Evolutionary conservation across 2,797 vertebrate species (phyloP).

Genomic region (Pagetopsis macropterus): DNA sequence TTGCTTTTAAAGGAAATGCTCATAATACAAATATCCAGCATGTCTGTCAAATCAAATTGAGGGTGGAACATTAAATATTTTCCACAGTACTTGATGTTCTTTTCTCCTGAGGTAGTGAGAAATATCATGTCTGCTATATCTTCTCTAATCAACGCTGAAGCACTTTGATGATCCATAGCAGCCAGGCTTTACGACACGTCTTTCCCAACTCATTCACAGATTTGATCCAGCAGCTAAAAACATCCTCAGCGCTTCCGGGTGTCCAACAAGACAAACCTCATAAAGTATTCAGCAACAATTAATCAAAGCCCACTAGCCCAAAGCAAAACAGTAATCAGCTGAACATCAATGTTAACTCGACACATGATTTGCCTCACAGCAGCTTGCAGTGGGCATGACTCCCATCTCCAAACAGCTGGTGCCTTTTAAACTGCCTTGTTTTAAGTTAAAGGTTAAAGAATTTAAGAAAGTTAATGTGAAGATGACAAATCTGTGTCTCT

Average conservation of each 20-base stretch:
- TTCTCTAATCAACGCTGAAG: constrained; percentile 1
- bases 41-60: constrained; percentile 18
- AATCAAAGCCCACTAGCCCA: constrained; percentile 64
- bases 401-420: constrained; percentile 19
- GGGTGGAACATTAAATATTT: constrained; percentile 3
- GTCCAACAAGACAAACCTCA: constrained; percentile 62
- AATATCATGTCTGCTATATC: constrained; percentile 6
- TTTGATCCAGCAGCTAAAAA: constrained; percentile 41
- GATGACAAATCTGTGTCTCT: too few species aligned
- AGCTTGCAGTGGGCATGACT: constrained; percentile 30
- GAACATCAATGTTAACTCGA: constrained; percentile 55
- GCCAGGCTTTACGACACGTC: neutral
- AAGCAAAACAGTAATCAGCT: constrained; percentile 70
- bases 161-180: constrained; percentile 13
- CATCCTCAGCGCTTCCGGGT: constrained; percentile 16
- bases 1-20: neutral
- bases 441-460: constrained; percentile 8
- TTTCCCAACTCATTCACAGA: neutral
- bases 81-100: constrained; percentile 23
- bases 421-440: constrained; percentile 1
- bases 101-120: constrained; percentile 13
- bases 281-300: constrained; percentile 73
- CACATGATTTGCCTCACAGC: constrained; percentile 59
- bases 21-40: neutral
- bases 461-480: neutral